Percentiles rank a stretch among this genome's conserved stretches.
phyloP scores from a whole-genome alignment of 2,888 invertebrate species.

The Conops quadrifasciatus region DNA sequence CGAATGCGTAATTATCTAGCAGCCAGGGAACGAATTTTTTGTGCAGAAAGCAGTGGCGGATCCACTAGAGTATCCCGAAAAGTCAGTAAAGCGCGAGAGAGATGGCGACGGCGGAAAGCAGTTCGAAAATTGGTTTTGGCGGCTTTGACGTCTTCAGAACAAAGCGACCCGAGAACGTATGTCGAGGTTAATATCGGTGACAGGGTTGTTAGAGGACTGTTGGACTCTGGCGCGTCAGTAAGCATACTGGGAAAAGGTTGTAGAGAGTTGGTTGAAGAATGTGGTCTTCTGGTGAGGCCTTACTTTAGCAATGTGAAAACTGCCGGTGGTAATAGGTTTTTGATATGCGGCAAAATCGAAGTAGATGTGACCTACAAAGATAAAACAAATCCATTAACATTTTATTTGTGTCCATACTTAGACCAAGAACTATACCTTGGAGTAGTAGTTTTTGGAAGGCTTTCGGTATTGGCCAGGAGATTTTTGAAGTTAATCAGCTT shows the following conservation, averaged over 20 bases:
- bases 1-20: not conserved
- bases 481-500: not conserved
- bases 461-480: not conserved
- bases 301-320: too few species aligned
- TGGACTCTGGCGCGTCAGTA: slow-evolving; percentile 25
- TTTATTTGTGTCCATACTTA: too few species aligned
- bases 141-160: not conserved
- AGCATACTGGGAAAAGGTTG: slow-evolving; percentile 16
- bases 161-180: not conserved
- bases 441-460: not conserved
- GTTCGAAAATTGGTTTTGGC: not conserved
- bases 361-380: too few species aligned
- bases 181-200: too few species aligned
- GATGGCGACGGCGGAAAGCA: not conserved
- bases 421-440: slow-evolving; percentile 2
- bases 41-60: not conserved
- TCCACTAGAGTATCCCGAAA: not conserved
- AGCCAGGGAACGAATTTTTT: not conserved
- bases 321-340: too few species aligned
- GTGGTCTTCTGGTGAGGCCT: not conserved
- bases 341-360: too few species aligned
- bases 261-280: not conserved
- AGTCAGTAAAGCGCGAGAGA: too few species aligned
- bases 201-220: too few species aligned
- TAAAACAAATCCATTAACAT: too few species aligned